Base-by-base conservation (phyloP, 1,140 invertebrate species). In the Drosophila lowei region DNA sequence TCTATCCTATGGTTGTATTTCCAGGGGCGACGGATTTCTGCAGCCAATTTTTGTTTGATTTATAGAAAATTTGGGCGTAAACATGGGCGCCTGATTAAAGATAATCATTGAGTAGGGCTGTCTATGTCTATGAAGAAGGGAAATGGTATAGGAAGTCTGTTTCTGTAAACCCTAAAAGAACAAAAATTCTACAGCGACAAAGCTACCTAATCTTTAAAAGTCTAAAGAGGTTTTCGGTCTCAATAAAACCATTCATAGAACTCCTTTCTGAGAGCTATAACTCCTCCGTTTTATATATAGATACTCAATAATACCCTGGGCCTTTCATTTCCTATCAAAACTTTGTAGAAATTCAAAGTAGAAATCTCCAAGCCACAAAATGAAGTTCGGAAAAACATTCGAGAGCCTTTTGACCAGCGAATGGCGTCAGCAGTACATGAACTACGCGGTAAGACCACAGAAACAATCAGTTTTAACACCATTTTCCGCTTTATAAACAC, bases 351-450 rank as follows among this genome's bases (percentile, higher is more conserved):
- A n/a, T 28, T 11, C 21, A 16, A 25, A 52, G 5, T 41, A 25
- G n/a, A 0, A 25, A 50, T 18, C 15, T 8, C 18, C 18, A 18
- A 8, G 13, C 16, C 13, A 34, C 7, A n/a, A 1, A 13, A 90
- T 90, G 89, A 90, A 79, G 42, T 90, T 90, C 15, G 71, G 79
- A 1, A 72, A 89, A 15, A 89, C 73, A 3, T 72, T 88, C 42
- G 70, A 77, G 4, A 64, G 59, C 6, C 67, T 75, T 21, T 59
- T 90, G 21, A 90, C 89, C 8, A 25, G 59, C 0, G 89, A 90
- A 58, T 90, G 89, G 89, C 84, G 89, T 6, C 28, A 80, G 7
- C 81, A 88, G 48, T 90, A 90, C 18, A 80, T 90, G 56, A 67
- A 72, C 1, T 90, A 90, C 58, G 23, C 44, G 49, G 89, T 89